phyloP scores from a whole-genome alignment of 2,113 vertebrate species.

The Hemiprocne comata region DNA sequence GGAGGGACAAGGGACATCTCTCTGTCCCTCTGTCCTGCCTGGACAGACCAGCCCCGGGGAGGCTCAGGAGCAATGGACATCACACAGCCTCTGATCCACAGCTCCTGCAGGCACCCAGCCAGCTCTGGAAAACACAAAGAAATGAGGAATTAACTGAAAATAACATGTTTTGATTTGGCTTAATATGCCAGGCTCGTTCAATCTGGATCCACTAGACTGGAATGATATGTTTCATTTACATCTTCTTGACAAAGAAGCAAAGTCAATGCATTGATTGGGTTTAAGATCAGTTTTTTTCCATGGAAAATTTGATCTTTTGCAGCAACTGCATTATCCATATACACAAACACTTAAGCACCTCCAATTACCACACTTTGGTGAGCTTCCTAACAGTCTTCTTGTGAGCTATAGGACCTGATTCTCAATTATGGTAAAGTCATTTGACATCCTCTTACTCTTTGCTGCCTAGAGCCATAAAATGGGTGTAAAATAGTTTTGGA shows the following conservation, averaged over 20 bases:
- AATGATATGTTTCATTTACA: background rate
- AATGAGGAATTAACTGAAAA: background rate
- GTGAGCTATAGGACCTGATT: background rate
- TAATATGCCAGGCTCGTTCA: background rate
- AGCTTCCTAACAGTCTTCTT: background rate
- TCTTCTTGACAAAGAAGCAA: background rate
- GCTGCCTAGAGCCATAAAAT: background rate
- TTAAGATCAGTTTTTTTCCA: background rate
- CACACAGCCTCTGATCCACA: background rate
- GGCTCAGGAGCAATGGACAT: background rate
- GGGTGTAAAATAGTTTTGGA: background rate
- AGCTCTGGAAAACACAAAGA: background rate
- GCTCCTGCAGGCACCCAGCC: background rate
- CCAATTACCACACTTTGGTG: background rate
- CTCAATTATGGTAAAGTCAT: background rate
- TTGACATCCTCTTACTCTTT: background rate
- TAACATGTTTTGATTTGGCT: constrained; percentile 1
- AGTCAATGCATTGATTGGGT: background rate
- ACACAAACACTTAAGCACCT: constrained; percentile 16
- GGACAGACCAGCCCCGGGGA: background rate
- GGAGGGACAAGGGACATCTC: accelerated
- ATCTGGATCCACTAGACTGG: background rate
- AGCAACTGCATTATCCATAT: background rate
- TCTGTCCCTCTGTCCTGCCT: background rate
- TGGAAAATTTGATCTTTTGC: background rate